Evolutionary conservation across 2,888 invertebrate genomes (phyloP).

Genomic region (Adelphocoris suturalis): DNA sequence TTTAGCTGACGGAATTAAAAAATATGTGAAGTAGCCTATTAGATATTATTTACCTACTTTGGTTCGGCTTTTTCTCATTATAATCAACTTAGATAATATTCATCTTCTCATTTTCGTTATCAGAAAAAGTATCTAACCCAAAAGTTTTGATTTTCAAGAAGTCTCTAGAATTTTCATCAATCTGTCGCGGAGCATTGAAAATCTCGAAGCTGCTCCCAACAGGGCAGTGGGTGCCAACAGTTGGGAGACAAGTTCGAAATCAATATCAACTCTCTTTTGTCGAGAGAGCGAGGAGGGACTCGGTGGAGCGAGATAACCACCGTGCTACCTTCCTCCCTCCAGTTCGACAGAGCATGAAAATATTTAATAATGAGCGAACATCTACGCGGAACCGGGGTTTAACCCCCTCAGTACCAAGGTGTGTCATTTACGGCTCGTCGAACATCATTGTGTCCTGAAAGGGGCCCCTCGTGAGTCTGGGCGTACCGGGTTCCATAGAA

Average conservation of each 20-base stretch:
- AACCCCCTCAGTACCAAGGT: conserved; percentile 22
- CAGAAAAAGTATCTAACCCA: too few species aligned
- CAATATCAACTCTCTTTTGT: conserved; percentile 47
- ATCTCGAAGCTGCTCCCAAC: neutral
- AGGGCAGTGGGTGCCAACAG: neutral
- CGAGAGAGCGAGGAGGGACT: conserved; percentile 15
- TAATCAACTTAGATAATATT: too few species aligned
- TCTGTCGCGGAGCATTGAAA: neutral
- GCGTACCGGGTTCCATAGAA: neutral
- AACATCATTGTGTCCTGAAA: conserved; percentile 9
- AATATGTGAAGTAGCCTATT: too few species aligned
- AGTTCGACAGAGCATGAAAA: conserved; percentile 24
- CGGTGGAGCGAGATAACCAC: conserved; percentile 41
- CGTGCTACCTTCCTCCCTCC: conserved; percentile 13
- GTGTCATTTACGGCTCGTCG: conserved; percentile 31
- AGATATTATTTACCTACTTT: too few species aligned
- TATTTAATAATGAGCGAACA: conserved; percentile 48
- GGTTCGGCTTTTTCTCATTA: too few species aligned
- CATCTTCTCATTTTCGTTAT: too few species aligned
- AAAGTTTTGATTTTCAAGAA: too few species aligned
- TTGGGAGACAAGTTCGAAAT: neutral
- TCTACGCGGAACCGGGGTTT: conserved; percentile 29
- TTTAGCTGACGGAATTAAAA: too few species aligned
- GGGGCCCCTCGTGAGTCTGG: neutral
- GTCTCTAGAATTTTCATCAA: too few species aligned